Percentiles rank a stretch among this genome's conserved stretches.
phyloP scores from a whole-genome alignment of 2,888 invertebrate species.

The Mylabris sibirica region DNA sequence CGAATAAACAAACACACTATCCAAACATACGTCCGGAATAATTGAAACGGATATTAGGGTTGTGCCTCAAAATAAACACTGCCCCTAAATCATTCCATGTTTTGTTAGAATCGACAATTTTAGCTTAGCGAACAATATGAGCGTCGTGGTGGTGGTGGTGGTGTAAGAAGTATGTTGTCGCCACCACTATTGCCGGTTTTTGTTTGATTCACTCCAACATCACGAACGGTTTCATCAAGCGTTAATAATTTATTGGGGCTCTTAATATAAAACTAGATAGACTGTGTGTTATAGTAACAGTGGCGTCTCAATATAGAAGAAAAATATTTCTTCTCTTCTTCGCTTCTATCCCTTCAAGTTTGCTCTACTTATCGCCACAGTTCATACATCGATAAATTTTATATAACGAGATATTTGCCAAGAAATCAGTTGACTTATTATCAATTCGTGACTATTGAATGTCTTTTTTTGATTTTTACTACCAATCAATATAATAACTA shows the following conservation, averaged over 20 bases:
- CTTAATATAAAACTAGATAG: neutral
- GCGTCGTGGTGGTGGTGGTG: neutral
- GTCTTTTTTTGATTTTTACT: neutral
- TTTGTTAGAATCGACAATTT: neutral
- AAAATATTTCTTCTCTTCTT: too few species aligned
- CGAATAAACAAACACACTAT: neutral
- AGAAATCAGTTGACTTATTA: neutral
- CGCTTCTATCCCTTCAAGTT: neutral
- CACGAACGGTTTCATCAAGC: neutral
- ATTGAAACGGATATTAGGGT: conserved; percentile 5
- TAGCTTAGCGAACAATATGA: neutral
- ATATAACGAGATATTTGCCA: neutral
- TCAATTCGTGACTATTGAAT: neutral
- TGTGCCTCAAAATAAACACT: neutral
- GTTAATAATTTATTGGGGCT: neutral
- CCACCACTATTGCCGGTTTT: neutral
- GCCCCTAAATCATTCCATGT: neutral
- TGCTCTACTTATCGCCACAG: neutral
- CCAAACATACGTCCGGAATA: conserved; percentile 2
- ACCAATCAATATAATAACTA: too few species aligned
- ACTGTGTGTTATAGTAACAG: neutral
- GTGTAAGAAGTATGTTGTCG: neutral
- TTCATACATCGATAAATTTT: neutral
- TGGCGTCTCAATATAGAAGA: neutral
- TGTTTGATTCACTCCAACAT: neutral